Conservation (phyloP, 2,888 invertebrate genomes). For the Protophormia terraenovae region DNA sequence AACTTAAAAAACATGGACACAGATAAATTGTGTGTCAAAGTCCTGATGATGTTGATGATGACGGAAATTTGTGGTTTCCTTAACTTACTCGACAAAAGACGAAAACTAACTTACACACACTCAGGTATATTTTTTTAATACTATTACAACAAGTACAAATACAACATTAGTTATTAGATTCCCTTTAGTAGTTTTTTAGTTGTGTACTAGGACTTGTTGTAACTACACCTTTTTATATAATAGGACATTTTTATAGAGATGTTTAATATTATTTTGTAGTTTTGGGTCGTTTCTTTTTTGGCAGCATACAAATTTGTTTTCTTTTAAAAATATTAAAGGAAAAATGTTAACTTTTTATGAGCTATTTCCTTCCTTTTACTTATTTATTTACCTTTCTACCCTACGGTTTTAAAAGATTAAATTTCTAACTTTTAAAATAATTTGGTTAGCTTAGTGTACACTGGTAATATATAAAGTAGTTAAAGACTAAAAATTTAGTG, state of each 20-base stretch:
- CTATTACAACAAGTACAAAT: not conserved
- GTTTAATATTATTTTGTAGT: not conserved
- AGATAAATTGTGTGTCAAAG: constrained; percentile 50
- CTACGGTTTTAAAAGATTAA: too few relatives aligned
- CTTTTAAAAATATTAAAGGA: too few relatives aligned
- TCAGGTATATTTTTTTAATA: not conserved
- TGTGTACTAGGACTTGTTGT: not conserved
- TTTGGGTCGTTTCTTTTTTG: not conserved
- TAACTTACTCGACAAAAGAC: constrained; percentile 18
- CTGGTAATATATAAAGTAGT: too few relatives aligned
- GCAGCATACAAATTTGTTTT: too few relatives aligned
- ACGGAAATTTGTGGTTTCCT: constrained; percentile 63
- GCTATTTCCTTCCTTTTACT: not conserved
- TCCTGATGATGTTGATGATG: constrained; percentile 43
- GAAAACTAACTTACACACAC: too few relatives aligned
- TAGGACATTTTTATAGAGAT: not conserved
- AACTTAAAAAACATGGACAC: not conserved
- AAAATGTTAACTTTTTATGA: not conserved
- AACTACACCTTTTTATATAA: not conserved
- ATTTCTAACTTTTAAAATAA: too few relatives aligned
- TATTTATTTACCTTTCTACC: not conserved
- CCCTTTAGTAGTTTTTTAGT: not conserved
- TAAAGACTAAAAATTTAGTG: too few relatives aligned
- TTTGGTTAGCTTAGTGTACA: too few relatives aligned
- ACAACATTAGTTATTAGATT: constrained; percentile 31